Evolutionary conservation across 2,888 invertebrate species (phyloP), one percentile per base, ranked within the genome.

Genomic region (Emmelina monodactyla): DNA sequence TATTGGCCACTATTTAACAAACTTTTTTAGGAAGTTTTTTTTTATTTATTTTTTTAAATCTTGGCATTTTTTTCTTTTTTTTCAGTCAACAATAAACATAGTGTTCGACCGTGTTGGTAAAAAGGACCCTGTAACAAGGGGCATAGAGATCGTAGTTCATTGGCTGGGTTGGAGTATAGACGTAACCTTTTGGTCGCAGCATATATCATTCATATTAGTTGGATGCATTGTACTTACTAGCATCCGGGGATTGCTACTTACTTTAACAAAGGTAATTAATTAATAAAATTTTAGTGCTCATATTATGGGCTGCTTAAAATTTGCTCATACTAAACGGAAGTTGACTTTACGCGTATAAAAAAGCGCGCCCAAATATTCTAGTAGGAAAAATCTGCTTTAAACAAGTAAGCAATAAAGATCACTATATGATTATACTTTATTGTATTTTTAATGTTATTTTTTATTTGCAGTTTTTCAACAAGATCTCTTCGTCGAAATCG

Each of bases 131-230:
- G 97, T 99, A 2, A 98, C 99, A 0, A 82, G 93, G 44, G 96
- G 96, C 0, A 88, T 99, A 36, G 97, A 98, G 81, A 94, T 99
- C 40, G 93, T 94, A 3, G 94, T 99, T 0, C 91, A 95, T 59
- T 97, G 96, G 90, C 88, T 98, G 58, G 97, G 97, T 11, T 88
- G 97, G 52, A 86, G 92, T 56, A 92, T 99, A 49, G 97, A 99
- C 68, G 91, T 98, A n/a, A 88, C 89, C 12, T 99, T 98, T 73
- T 99, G 99, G 98, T 97, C 97, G 1, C 99, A 99, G 59, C 97
- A 99, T 61, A 91, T 99, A 31, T 98, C 98, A 0, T 99, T 99
- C 71, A 87, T 94, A 53, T 83, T 99, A 1, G 91, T 99, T 3
- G 99, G 99, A 0, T 96, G 97, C 51, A 99, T 99, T 44, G 98